Evolutionary conservation across 2,797 vertebrate genomes (phyloP), one percentile per base, ranked within the genome.

Genomic region (Peromyscus attwateri): DNA sequence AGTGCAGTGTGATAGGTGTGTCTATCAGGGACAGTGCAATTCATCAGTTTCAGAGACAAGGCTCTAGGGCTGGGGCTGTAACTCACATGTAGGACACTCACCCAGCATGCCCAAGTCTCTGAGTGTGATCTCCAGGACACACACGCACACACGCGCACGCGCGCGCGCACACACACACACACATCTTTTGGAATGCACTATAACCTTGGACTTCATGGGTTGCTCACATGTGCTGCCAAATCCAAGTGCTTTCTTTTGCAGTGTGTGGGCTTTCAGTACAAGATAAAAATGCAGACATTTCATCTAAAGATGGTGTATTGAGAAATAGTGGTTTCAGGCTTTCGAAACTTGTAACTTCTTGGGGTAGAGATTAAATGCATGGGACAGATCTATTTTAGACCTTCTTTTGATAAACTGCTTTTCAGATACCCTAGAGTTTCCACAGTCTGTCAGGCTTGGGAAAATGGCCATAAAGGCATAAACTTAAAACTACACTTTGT

Each of bases 281-380:
- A 79, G 62, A 68, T 29, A 87, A 70, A 66, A 76, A 23, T 40
- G 19, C 79, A 62, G 40, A 31, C 46, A 57, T 88, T 93, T 96
- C 57, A n/a, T 93, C 66, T 77, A 84, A 77, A 91, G 82, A 49
- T 16, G 29, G 27, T 29, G 4, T 62, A 40, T 85, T 95, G 95
- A 90, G 87, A 96, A 95, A 97, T 37, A 75, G 84, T 80, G 71
- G 81, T 92, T 97, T 96, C 68, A 66, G 77, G 62, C 71, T 89
- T 87, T 68, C 57, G 75, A 94, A 34, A 57, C 40, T 75, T 64
- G 34, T 90, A 68, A 71, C 73, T 88, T 83, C 57, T 87, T 49
- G 77, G 82, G 93, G 71, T 79, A 97, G 79, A 71, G 52, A 96
- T 93, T 62, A 84, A 62, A 31, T 46, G 52, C n/a, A 1, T 1